Base-by-base conservation (phyloP, 1,140 invertebrate species). In the Habropoda laboriosa region DNA sequence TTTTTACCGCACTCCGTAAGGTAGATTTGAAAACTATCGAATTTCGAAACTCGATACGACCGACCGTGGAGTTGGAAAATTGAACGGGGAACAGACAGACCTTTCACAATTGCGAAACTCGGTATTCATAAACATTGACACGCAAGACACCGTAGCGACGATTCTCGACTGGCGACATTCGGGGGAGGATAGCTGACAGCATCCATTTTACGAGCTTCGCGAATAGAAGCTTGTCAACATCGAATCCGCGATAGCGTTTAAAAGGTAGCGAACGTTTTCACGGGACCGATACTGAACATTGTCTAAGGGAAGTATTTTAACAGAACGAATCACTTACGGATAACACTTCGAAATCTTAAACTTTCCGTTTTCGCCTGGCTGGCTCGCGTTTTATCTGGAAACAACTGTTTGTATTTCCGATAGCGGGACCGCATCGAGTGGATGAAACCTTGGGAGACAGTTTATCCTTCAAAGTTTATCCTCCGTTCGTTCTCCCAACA, bases 401-500 rank as follows among this genome's bases (percentile, higher is more conserved):
- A 58, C 51, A 47, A 55, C 40, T 40, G 53, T 57, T 78, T 40
- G 66, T 49, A 18, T 40, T 70, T 51, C 32, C 75, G 18, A 77
- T 71, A 42, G 57, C 27, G 55, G 18, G 51, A 3, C 42, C 2
- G 38, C 24, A 35, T 76, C 63, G 53, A 21, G 42, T 47, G 51
- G 51, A 58, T 38, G 49, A 47, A 42, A 49, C 66, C 66, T 12
- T 47, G 0, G 24, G 35, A 71, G 75, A 60, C 74, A 70, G 74
- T 78, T 78, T 60, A 77, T 77, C 42, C 24, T 71, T 60, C 49
- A 78, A 78, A 78, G n/a, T 78, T 49, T 78, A 71, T 78, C 53
- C 74, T 27, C 24, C 16, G 32, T 12, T 38, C 45, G 72, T 42
- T 49, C n/a, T 55, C 24, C 35, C 10, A 13, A 35, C n/a, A 30